phyloP scores from a whole-genome alignment of 2,888 invertebrate species.

The Spicauda simplicius region DNA sequence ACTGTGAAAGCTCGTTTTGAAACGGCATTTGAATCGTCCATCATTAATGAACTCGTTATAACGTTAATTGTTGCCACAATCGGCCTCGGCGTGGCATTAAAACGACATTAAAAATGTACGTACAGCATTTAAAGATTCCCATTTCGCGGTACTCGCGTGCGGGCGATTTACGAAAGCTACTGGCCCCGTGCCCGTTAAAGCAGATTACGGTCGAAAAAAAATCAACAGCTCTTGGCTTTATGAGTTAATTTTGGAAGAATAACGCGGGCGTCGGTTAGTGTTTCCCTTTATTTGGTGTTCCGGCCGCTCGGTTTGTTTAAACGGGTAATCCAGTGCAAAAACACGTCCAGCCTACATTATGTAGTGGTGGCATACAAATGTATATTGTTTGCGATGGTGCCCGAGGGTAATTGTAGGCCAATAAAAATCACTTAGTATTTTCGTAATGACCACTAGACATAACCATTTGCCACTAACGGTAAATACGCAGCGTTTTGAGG shows the following conservation, averaged over 20 bases:
- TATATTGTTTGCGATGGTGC: slow-evolving; percentile 67
- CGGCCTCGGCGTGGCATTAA: slow-evolving; percentile 72
- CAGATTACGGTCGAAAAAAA: slow-evolving; percentile 80
- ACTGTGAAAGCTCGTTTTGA: slow-evolving; percentile 50
- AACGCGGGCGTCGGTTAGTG: slow-evolving; percentile 76
- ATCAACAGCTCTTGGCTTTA: slow-evolving; percentile 80
- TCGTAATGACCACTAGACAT: slow-evolving; percentile 63
- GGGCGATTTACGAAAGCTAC: slow-evolving; percentile 78
- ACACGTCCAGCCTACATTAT: slow-evolving; percentile 66
- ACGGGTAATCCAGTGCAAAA: slow-evolving; percentile 79
- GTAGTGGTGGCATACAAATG: slow-evolving; percentile 67
- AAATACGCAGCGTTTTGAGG: slow-evolving; percentile 42
- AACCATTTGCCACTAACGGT: slow-evolving; percentile 57
- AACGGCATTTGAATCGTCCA: slow-evolving; percentile 53
- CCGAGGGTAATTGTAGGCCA: slow-evolving; percentile 69
- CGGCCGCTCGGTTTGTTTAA: slow-evolving; percentile 78
- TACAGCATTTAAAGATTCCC: slow-evolving; percentile 80
- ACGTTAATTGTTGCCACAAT: slow-evolving; percentile 79
- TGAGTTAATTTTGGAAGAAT: slow-evolving; percentile 85
- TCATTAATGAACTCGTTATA: slow-evolving; percentile 76
- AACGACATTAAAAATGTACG: slow-evolving; percentile 80
- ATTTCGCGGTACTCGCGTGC: slow-evolving; percentile 76
- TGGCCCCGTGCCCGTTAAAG: slow-evolving; percentile 82
- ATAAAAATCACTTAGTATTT: slow-evolving; percentile 78
- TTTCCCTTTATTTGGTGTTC: slow-evolving; percentile 80